A percentile compares a stretch with the other conserved stretches of the same genome.
phyloP scores from a whole-genome alignment of 2,113 vertebrate genomes.

The Cochlearius cochlearius region DNA sequence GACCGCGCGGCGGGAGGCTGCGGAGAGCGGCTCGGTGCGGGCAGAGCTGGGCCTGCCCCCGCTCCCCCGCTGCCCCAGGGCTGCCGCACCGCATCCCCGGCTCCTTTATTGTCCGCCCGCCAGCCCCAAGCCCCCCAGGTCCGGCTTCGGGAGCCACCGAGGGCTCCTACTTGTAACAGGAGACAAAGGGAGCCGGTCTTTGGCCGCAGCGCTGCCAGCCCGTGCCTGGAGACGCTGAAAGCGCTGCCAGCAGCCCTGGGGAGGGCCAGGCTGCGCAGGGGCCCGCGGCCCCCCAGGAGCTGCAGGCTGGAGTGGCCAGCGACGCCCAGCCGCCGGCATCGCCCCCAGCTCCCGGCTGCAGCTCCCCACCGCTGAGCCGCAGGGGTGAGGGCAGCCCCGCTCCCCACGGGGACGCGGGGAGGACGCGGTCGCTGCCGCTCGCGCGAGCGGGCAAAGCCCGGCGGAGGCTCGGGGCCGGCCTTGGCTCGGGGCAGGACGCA shows the following conservation, averaged over 20 bases:
- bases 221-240: background rate
- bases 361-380: background rate
- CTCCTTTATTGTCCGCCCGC: background rate
- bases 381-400: background rate
- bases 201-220: background rate
- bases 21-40: background rate
- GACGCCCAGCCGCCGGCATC: background rate
- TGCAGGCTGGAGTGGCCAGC: background rate
- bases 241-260: background rate
- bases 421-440: background rate
- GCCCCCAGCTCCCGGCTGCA: background rate
- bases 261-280: background rate
- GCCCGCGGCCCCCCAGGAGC: background rate
- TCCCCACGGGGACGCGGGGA: background rate
- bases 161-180: background rate
- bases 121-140: background rate
- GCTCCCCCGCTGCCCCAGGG: background rate
- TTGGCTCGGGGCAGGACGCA: background rate
- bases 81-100: background rate
- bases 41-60: background rate
- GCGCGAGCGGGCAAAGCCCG: background rate
- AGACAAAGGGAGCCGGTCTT: background rate
- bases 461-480: background rate
- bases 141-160: rapidly evolving
- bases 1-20: rapidly evolving